Conservation (phyloP, 2,888 invertebrate genomes). For the Melinaea marsaeus region DNA sequence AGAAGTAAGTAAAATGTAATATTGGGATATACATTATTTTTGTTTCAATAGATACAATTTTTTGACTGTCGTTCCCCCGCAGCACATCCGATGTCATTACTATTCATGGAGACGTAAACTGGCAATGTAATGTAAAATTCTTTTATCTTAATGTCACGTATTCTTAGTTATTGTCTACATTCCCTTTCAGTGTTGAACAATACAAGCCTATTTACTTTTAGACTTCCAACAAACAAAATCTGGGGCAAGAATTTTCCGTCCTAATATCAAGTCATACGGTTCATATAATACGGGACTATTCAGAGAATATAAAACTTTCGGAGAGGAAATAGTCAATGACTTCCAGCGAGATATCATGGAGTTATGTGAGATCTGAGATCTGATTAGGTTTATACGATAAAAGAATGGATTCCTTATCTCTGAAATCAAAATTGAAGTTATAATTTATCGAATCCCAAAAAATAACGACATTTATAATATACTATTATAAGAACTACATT, state of each 20-base stretch:
- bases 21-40: too few relatives aligned
- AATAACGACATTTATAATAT: not conserved
- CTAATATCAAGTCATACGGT: constrained; percentile 2
- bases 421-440: not conserved
- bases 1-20: too few relatives aligned
- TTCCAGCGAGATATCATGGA: constrained; percentile 5
- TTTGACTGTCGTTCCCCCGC: too few relatives aligned
- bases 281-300: constrained; percentile 5
- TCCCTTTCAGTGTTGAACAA: constrained; percentile 6
- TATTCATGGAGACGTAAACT: not conserved
- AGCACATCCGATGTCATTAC: too few relatives aligned
- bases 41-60: too few relatives aligned
- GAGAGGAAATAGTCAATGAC: not conserved
- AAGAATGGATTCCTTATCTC: not conserved
- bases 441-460: not conserved
- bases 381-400: constrained; percentile 1
- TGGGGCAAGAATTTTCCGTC: constrained; percentile 3
- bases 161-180: constrained; percentile 5
- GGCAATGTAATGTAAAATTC: constrained; percentile 4
- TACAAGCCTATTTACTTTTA: constrained; percentile 2
- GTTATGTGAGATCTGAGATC: constrained; percentile 4
- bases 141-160: constrained; percentile 5
- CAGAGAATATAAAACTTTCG: constrained; percentile 3
- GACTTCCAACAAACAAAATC: constrained; percentile 4
- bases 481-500: too few relatives aligned